Base-by-base conservation (phyloP, 2,888 invertebrate genomes). In the Lycaena phlaeas region DNA sequence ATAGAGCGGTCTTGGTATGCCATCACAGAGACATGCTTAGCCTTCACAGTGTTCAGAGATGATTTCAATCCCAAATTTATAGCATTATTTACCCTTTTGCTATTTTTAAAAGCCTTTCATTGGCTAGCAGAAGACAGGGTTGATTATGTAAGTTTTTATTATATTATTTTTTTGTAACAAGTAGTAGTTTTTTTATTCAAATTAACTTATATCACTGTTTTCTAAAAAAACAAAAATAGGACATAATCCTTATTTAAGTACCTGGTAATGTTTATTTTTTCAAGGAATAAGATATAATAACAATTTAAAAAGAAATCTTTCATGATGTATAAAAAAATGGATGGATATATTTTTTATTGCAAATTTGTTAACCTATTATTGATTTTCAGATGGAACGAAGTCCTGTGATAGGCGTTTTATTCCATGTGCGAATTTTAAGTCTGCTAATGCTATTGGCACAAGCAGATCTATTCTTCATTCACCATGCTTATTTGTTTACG, bases 1-100 rank as follows among this genome's bases (percentile, higher is more conserved):
- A 93, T 98, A 71, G 99, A 99, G 72, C 88, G 97, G 53, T 96
- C 97, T 34, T 98, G 99, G 98, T 99, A 99, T 86, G 98, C 99
- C 4, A 92, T 99, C 45, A 98, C 98, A n/a, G 99, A 99, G 86
- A 99, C 99, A 12, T 99, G 99, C 77, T 85, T 99, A 59, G 99
- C 99, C 6, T 99, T 99, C 72, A 99, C 98, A 28, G 97, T 98
- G 6, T 98, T 98, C 77, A 88, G 98, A 64, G 99, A 99, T 86
- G 99, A 99, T 68, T 98, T 99, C 71, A 97, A 96, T 86, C 96
- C 96, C 9, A 94, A 95, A 68, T 99, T 99, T 86, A 96, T 99
- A 57, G 97, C 97, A 17, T 86, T 98, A 42, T 99, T 99, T 69
- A 98, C 98, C 2, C 88, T 99, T 31, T 85, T 99, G 41, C 87